Evolutionary conservation across 92 coral and sea anemone genomes (phyloP).

Genomic region (Porites rus): DNA sequence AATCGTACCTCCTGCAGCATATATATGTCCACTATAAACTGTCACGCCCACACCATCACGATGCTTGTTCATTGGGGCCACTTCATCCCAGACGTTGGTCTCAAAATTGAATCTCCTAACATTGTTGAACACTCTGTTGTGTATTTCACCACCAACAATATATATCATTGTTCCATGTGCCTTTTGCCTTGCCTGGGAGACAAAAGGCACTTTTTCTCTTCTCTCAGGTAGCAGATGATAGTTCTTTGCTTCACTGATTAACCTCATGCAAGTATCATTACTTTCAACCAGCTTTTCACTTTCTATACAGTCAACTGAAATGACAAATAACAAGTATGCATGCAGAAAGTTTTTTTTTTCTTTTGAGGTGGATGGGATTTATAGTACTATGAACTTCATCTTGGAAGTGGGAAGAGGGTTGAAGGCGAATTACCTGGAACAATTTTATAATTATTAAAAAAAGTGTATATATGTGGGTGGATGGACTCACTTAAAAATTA

Average conservation of each 20-base stretch:
- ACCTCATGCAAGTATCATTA: conserved; percentile 80
- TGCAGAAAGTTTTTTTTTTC: not conserved
- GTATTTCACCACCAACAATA: conserved; percentile 94
- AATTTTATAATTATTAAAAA: too few relatives aligned
- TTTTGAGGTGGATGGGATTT: too few relatives aligned
- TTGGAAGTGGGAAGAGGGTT: not conserved
- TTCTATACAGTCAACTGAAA: conserved; percentile 93
- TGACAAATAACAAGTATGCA: not conserved
- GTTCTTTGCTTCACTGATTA: conserved; percentile 92
- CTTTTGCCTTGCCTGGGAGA: conserved; percentile 74
- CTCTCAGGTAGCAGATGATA: conserved; percentile 93
- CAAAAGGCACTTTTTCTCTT: conserved; percentile 72
- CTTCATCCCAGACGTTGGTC: conserved; percentile 75
- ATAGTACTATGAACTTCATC: too few relatives aligned
- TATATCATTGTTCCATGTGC: conserved; percentile 79
- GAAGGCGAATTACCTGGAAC: too few relatives aligned
- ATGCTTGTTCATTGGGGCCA: conserved; percentile 84
- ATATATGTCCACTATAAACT: conserved; percentile 83
- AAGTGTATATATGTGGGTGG: too few relatives aligned
- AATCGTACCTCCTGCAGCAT: conserved; percentile 96
- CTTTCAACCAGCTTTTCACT: conserved; percentile 84
- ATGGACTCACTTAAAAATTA: too few relatives aligned
- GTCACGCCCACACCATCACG: conserved; percentile 97
- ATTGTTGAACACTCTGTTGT: conserved; percentile 89
- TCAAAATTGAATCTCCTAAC: conserved; percentile 86